Evolutionary conservation across 1,140 invertebrate genomes (phyloP).

Genomic region (Oppia nitens): DNA sequence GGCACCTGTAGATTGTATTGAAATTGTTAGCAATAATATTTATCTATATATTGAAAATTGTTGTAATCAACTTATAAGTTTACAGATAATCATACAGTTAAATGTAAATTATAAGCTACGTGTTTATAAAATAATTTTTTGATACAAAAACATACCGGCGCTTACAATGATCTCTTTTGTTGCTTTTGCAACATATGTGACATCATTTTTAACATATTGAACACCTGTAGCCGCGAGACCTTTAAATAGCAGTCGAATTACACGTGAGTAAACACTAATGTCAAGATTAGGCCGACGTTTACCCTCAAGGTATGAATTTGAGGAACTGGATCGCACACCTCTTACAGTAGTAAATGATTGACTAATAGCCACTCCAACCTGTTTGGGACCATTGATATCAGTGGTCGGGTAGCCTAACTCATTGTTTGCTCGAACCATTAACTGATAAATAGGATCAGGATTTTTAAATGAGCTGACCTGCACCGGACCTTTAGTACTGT

Average conservation of each 20-base stretch:
- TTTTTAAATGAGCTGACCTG: constrained; percentile 67
- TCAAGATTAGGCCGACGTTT: constrained; percentile 53
- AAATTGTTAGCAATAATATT: too few species aligned
- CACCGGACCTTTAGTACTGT: constrained; percentile 54
- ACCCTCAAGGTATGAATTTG: constrained; percentile 72
- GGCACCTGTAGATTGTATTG: constrained; percentile 66
- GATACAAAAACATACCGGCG: constrained; percentile 47
- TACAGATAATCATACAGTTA: constrained; percentile 50
- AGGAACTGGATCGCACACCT: constrained; percentile 66
- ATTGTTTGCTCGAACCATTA: constrained; percentile 57
- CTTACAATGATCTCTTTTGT: constrained; percentile 58
- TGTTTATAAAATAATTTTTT: constrained; percentile 41
- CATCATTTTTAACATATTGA: constrained; percentile 62
- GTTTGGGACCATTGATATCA: too few species aligned
- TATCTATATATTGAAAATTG: too few species aligned
- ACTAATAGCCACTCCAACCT: constrained; percentile 58
- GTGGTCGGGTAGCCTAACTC: too few species aligned
- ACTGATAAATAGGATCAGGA: constrained; percentile 43
- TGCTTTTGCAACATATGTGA: too few species aligned
- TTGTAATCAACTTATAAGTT: background rate
- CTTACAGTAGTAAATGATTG: constrained; percentile 60
- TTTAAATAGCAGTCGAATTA: constrained; percentile 66
- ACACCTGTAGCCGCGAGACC: constrained; percentile 62
- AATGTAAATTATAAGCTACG: constrained; percentile 53
- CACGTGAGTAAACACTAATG: too few species aligned